Percentiles rank a stretch among this genome's conserved stretches.
These are phyloP conservation scores for Allygus modestus DNA, from an alignment of 2,888 invertebrate genomes.

Conservation along the genomic window DNA sequence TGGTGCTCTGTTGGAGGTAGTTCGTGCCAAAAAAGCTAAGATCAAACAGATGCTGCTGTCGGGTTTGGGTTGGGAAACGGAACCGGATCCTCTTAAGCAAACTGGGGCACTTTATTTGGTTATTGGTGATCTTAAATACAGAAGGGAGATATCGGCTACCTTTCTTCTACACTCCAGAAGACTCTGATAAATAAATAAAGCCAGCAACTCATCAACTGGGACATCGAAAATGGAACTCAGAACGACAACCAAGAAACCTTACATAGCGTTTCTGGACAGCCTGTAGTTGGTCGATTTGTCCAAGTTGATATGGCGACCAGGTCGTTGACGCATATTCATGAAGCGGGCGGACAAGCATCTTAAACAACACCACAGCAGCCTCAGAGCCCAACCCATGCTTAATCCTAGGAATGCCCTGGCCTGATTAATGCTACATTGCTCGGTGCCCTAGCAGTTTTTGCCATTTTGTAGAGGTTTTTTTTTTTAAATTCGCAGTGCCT, in stretches of 20 bases:
- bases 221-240: background rate
- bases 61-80: background rate
- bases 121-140: background rate
- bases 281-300: too few species aligned
- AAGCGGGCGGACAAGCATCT: too few species aligned
- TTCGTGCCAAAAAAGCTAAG: background rate
- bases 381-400: too few species aligned
- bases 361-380: too few species aligned
- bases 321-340: too few species aligned
- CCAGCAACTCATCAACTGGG: conserved; percentile 6
- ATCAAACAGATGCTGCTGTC: too few species aligned
- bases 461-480: too few species aligned
- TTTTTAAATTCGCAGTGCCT: too few species aligned
- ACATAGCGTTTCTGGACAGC: background rate
- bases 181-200: background rate
- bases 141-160: background rate
- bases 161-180: conserved; percentile 6
- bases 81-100: background rate
- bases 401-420: too few species aligned
- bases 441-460: too few species aligned
- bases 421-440: too few species aligned
- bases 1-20: conserved; percentile 2
- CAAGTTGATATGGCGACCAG: too few species aligned
- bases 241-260: background rate
- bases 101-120: background rate